Evolutionary conservation across 2,888 invertebrate genomes (phyloP), one percentile per base, ranked within the genome.

Genomic region (Clitarchus hookeri): DNA sequence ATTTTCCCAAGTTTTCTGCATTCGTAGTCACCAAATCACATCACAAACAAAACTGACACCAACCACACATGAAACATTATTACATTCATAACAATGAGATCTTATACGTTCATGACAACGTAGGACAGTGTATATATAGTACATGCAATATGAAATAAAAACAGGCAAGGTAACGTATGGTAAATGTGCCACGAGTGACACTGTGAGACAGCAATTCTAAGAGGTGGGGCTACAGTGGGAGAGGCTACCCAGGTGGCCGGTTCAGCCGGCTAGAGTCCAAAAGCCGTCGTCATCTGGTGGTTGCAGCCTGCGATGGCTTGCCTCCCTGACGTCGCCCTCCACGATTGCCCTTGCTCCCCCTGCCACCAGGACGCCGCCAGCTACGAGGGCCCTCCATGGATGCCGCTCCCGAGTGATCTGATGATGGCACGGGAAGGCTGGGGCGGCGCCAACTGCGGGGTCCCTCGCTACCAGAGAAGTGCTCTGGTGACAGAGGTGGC

Each of bases 231-330:
- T 65, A 65, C 8, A n/a, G 16, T 16, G 48, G 8, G 48, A 48
- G 48, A 65, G 19, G 19, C 65, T 65, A 65, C 36, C 85, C 85
- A 83, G 85, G 85, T 44, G 79, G 85, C 36, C 85, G 79, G 36
- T n/a, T n/a, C 26, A 48, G 54, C n/a, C 82, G 44, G 84, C 84
- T 84, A 27, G 48, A 48, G 26, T 26, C 19, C 86, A 84, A 48
- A 85, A 87, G 88, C 88, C 88, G 79, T 88, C 87, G 88, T 88
- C 88, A 88, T 88, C 88, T 88, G 85, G 84, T 86, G 48, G 87
- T 85, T n/a, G 87, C 87, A 44, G 88, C 87, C 65, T 86, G 86
- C 25, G 80, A 85, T 44, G 85, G 87, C 53, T 86, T 84, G 44
- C 86, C 85, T 23, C 87, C 84, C 44, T 84, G 48, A 19, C 86